Conservation (phyloP, 2,888 invertebrate genomes). For the Slavum lentiscoides region DNA sequence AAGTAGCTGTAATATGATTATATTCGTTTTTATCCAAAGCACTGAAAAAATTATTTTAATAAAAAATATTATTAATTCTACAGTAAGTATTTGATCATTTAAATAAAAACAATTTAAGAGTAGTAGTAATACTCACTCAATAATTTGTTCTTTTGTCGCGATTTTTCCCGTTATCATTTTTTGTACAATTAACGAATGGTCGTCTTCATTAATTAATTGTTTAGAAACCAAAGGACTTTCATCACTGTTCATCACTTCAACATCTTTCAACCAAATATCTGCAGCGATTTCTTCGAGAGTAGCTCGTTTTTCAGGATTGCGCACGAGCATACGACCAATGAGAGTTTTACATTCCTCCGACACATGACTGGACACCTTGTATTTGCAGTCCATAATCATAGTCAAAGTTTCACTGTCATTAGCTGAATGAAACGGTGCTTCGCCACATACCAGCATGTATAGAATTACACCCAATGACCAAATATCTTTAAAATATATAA, state of each 20-base stretch:
- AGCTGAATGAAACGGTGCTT: constrained; percentile 97
- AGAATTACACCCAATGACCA: constrained; percentile 99
- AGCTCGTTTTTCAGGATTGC: constrained; percentile 90
- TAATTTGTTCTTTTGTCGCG: constrained; percentile 89
- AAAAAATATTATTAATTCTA: constrained; percentile 9
- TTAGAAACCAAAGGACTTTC: constrained; percentile 81
- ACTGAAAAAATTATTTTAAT: constrained; percentile 61
- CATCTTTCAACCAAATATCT: constrained; percentile 79
- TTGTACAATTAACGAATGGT: constrained; percentile 87
- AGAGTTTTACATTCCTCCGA: constrained; percentile 83
- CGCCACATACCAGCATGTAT: constrained; percentile 97
- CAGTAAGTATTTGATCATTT: background rate
- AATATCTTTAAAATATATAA: constrained; percentile 69
- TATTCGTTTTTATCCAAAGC: constrained; percentile 94
- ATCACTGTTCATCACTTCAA: constrained; percentile 65
- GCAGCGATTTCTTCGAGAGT: constrained; percentile 83
- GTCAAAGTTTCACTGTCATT: constrained; percentile 99
- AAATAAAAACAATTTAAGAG: background rate
- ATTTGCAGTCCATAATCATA: constrained; percentile 99
- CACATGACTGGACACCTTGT: constrained; percentile 85
- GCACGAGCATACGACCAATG: constrained; percentile 89
- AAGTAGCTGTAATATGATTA: constrained; percentile 97
- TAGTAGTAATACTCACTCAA: constrained; percentile 69
- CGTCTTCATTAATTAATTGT: constrained; percentile 88
- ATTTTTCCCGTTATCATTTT: constrained; percentile 96